Conservation (phyloP, 1,140 invertebrate genomes). For the Temnothorax curvispinosus region DNA sequence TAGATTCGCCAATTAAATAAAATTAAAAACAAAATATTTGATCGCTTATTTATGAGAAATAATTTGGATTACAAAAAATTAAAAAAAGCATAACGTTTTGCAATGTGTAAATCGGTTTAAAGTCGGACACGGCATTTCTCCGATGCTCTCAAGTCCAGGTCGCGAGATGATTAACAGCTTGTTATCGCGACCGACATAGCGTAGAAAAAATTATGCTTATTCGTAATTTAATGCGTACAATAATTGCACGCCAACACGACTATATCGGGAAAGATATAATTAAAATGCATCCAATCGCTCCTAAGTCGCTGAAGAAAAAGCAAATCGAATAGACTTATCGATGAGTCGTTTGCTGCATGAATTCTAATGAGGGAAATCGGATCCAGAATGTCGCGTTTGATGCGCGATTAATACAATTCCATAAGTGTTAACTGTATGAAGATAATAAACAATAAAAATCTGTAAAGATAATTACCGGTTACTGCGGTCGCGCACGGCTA, state of each 20-base stretch:
- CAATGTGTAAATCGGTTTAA: neutral
- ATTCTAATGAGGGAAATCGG: neutral
- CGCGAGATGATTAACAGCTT: neutral
- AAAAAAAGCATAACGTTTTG: neutral
- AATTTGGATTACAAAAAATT: neutral
- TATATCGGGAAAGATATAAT: neutral
- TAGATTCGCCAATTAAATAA: neutral
- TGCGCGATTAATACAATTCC: neutral
- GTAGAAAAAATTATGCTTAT: neutral
- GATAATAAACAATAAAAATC: constrained; percentile 11
- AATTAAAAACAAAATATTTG: neutral
- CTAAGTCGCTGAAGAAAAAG: neutral
- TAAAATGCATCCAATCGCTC: neutral
- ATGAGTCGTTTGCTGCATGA: neutral
- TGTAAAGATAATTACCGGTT: constrained; percentile 1
- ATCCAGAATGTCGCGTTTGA: neutral
- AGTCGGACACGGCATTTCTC: neutral
- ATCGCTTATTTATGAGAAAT: constrained; percentile 1
- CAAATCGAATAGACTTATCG: neutral
- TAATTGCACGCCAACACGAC: neutral
- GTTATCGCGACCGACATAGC: neutral
- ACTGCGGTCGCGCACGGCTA: neutral
- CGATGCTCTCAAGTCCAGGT: neutral
- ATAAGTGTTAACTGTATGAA: neutral
- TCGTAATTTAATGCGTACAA: neutral